Evolutionary conservation across 2,888 invertebrate genomes (phyloP).

Genomic region (Athalia circularis): DNA sequence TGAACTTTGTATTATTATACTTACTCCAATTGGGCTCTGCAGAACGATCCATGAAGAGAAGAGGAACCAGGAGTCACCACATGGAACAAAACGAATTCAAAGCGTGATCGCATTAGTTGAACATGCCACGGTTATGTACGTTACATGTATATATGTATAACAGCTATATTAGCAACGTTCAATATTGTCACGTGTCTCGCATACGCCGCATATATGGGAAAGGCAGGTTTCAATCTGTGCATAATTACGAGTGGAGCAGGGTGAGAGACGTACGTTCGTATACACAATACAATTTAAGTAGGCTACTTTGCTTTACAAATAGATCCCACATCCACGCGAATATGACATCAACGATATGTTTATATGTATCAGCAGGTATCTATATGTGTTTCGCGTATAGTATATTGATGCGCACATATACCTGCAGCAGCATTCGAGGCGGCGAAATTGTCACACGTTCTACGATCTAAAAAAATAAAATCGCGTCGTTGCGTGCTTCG

Average conservation of each 20-base stretch:
- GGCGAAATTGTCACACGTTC: conserved; percentile 3
- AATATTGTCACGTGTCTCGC: conserved; percentile 15
- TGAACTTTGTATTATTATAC: conserved; percentile 58
- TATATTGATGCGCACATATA: too few relatives aligned
- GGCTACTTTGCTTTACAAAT: conserved; percentile 7
- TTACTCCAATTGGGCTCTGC: conserved; percentile 74
- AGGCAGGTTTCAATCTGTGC: background rate
- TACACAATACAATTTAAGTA: too few relatives aligned
- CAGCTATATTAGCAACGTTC: background rate
- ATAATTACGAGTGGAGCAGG: background rate
- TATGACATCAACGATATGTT: background rate
- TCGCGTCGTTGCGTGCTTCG: conserved; percentile 2
- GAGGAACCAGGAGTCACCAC: conserved; percentile 52
- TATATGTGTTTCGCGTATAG: too few relatives aligned
- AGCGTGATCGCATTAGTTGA: conserved; percentile 26
- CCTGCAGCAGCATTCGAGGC: too few relatives aligned
- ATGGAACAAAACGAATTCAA: conserved; percentile 64
- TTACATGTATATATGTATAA: background rate
- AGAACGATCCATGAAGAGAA: conserved; percentile 18
- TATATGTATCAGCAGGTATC: background rate
- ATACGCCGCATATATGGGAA: background rate
- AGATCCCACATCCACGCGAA: background rate
- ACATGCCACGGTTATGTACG: conserved; percentile 7
- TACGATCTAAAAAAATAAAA: conserved; percentile 16
- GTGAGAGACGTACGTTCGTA: background rate